Conservation (phyloP, 2,888 invertebrate species). For the Monoplex corrugatus region DNA sequence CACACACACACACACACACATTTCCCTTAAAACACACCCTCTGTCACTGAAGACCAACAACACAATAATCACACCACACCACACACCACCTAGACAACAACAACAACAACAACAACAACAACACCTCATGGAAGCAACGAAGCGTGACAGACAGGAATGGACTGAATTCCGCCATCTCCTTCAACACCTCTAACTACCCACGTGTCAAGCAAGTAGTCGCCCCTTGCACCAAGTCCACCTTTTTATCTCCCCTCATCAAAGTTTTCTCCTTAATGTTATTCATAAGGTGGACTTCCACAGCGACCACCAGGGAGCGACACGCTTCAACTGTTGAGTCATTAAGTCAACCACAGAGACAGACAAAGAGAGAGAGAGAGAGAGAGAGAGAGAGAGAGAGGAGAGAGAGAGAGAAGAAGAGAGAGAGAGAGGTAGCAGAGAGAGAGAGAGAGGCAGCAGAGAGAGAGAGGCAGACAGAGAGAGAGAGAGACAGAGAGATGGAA, state of each 20-base stretch:
- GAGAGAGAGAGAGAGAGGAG: not conserved
- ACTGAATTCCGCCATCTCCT: no score
- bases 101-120: no score
- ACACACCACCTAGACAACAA: no score
- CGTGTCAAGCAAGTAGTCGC: not conserved
- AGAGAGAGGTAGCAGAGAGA: not conserved
- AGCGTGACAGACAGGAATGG: no score
- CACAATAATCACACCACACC: no score
- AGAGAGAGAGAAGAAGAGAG: not conserved
- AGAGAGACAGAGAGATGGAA: not conserved
- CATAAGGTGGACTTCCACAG: not conserved
- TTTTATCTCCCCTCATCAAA: slow-evolving; percentile 22
- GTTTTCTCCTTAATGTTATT: slow-evolving; percentile 38
- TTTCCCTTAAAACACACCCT: no score
- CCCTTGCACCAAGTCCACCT: slow-evolving; percentile 20
- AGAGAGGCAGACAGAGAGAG: not conserved
- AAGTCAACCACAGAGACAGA: not conserved
- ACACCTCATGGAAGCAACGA: no score
- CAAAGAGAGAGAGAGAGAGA: not conserved
- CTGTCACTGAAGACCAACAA: no score
- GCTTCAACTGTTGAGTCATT: not conserved
- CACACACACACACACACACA: no score
- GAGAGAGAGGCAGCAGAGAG: not conserved
- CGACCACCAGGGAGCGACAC: slow-evolving; percentile 22
- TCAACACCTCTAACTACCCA: not conserved